Base-by-base conservation (phyloP, 2,888 invertebrate genomes). In the Leptopilina myrica region DNA sequence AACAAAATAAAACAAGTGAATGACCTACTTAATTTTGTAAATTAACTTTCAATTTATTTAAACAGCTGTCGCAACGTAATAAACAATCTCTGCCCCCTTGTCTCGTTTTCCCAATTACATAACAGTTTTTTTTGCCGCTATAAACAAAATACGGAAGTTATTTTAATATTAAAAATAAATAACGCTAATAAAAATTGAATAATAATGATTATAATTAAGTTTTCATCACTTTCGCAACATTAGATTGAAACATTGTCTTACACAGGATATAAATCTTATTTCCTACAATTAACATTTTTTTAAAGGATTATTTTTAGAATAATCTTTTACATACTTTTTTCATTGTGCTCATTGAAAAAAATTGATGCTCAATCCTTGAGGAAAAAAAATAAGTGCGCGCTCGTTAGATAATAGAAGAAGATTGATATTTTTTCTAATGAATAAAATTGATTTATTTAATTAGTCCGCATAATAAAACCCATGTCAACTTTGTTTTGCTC, bases 111-210 rank as follows among this genome's bases (percentile, higher is more conserved):
- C 20, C 14, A 26, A 49, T 73, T 20, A 49, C 53, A 73, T 73
- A 73, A 73, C 53, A 73, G 8, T 56, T 56, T 56, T n/a, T 69
- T 69, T 56, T 26, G 14, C n/a, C 5, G 14, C 26, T 40, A 40
- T 43, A 43, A 5, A 20, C 64, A 64, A 64, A 64, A 64, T 64
- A 33, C 26, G 64, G 64, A 64, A 64, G 64, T 64, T 33, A 64
- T 40, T 64, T 64, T 33, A 12, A 64, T 64, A 64, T 64, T 64
- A 64, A 64, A 33, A 9, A 33, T 33, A 64, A 49, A 49, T 53
- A 69, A 7, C 20, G 20, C 62, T 62, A 62, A 53, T 20, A 20
- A 33, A 46, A 69, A 33, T 14, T 1, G 20, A 69, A 56, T 14
- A 20, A 53, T 49, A 20, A 53, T 53, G 1, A 69, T 49, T 5